Base-by-base conservation (phyloP, 2,113 vertebrate species). In the Thunnus maccoyii region DNA sequence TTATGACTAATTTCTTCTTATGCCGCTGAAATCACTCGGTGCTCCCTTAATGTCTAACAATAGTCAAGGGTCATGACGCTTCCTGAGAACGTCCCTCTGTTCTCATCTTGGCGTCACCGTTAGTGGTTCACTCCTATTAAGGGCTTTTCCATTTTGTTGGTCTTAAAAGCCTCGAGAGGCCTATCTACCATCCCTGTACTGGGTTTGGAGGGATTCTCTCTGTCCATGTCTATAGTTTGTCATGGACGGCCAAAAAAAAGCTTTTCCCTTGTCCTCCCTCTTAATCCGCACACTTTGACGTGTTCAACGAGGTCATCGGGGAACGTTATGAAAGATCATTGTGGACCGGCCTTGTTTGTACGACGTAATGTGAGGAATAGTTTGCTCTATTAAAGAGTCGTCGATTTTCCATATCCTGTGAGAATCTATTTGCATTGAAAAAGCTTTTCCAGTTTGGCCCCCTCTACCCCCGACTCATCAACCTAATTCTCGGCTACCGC, bases 111-210 rank as follows among this genome's bases (percentile, higher is more conserved):
- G 70, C 64, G 41, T 86, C 84, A 78, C 54, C 68, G 27, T 75
- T 66, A 63, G 65, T 61, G 20, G 54, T 63, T 56, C 46, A 41
- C 65, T 76, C 27, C 67, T 68, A 76, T 82, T 82, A 87, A 89
- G 90, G 77, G 79, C 54, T 85, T 91, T 87, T 86, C 80, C 84
- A 87, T 88, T 86, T 86, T 63, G 71, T 75, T 72, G 73, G 36
- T 80, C 84, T 80, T 83, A 75, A 70, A 79, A 79, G 62, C 46
- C 70, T 80, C 74, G 20, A 64, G 76, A 82, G 75, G 54, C 64
- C 54, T 36, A n/a, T 78, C 70, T 44, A 36, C 57, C 14, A 60
- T 55, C 51, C 32, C 48, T 47, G 57, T 63, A 82, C n/a, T 30
- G 48, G 9, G 4, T 77, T 32, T 61, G 36, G 50, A 76, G 55